phyloP scores from a whole-genome alignment of 2,113 vertebrate genomes.

The Typhlomys cinereus region DNA sequence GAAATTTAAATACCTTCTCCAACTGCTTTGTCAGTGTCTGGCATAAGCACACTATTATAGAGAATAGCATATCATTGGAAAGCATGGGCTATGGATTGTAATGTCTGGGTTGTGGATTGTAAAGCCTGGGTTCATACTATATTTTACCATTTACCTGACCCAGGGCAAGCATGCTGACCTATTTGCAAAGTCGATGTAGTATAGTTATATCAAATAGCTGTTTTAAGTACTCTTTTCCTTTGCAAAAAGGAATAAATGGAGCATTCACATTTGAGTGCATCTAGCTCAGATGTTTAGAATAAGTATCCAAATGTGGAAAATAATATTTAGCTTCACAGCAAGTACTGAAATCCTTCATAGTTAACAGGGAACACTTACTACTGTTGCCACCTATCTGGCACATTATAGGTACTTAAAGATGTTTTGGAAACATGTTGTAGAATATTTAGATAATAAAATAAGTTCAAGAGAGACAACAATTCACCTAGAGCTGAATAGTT shows the following conservation, averaged over 20 bases:
- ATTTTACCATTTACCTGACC: slow-evolving; percentile 45
- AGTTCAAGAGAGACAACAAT: not conserved
- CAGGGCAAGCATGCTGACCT: not conserved
- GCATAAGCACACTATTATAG: not conserved
- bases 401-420: not conserved
- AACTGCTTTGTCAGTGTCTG: not conserved
- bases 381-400: not conserved
- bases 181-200: not conserved
- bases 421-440: not conserved
- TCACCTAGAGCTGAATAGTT: not conserved
- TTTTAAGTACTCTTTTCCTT: slow-evolving; percentile 27
- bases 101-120: not conserved
- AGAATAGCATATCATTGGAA: not conserved
- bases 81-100: not conserved
- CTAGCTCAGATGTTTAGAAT: not conserved
- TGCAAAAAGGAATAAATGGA: not conserved
- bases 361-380: not conserved
- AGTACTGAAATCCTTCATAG: not conserved
- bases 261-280: not conserved
- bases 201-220: not conserved
- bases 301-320: not conserved
- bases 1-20: not conserved
- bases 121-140: not conserved
- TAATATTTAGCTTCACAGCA: not conserved
- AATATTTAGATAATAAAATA: slow-evolving; percentile 41